A percentile compares a stretch with the other conserved stretches of the same genome.
Conservation (phyloP, 2,113 vertebrate species). For the Paratilapia polleni region DNA sequence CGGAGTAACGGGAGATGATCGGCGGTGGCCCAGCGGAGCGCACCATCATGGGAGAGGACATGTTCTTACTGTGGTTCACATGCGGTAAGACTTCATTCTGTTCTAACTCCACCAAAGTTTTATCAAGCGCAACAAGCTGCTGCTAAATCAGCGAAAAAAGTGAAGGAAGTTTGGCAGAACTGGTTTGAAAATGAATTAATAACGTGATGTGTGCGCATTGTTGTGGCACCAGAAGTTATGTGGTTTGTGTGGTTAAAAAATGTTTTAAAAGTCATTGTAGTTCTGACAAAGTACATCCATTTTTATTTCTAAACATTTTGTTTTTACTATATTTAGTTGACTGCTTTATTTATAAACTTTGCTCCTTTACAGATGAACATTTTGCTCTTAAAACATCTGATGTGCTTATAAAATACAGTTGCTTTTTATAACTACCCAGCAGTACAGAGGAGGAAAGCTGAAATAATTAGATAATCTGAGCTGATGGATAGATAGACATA, state of each 20-base stretch:
- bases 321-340: background rate
- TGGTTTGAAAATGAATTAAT: background rate
- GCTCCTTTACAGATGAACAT: background rate
- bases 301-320: background rate
- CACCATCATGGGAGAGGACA: background rate
- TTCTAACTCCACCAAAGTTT: background rate
- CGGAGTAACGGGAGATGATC: constrained; percentile 1
- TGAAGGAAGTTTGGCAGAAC: background rate
- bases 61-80: constrained; percentile 25
- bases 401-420: background rate
- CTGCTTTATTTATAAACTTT: background rate
- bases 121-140: background rate
- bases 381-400: background rate
- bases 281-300: background rate
- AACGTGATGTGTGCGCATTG: no score
- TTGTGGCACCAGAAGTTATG: background rate
- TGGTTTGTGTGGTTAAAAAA: background rate
- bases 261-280: background rate
- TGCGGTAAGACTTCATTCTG: constrained; percentile 17
- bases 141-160: background rate
- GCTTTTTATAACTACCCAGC: background rate
- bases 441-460: fast-evolving
- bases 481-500: background rate
- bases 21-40: background rate
- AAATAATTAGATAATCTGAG: background rate